Base-by-base conservation (phyloP, 2,113 vertebrate species). In the Neofelis nebulosa region DNA sequence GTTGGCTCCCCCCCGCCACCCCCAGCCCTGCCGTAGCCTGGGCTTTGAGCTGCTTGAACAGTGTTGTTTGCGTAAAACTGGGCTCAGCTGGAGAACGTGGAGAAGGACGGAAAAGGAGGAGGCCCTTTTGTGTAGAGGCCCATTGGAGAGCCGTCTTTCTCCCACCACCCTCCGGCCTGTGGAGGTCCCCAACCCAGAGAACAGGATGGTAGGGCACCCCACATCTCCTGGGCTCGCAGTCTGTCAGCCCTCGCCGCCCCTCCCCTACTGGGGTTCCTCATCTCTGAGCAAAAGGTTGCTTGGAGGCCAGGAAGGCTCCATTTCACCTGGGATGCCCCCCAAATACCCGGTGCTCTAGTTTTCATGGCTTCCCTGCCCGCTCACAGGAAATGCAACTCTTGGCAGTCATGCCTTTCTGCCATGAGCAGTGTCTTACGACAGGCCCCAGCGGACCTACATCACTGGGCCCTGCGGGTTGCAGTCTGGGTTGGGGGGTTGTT, bases 101-200 rank as follows among this genome's bases (percentile, higher is more conserved):
- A 98, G 98, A 98, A 98, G 97, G 96, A 98, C 98, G 96, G 98
- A 97, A 98, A 98, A 97, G 97, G 98, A 98, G 99, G 98, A 99
- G 99, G 99, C 98, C 98, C 98, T 99, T 99, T 99, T 99, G 99
- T 99, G 98, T 98, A 97, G 98, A 98, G 97, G 97, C 90, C 98
- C 98, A 98, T 99, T 99, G 98, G 98, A 95, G 55, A 10, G 97
- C 96, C 63, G 4, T 86, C 80, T 90, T 93, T 93, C 82, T 88
- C 81, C 50, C 96, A 96, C 82, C 71, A 57, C 94, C 88, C 89
- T 79, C 12, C 29, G n/a, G 91, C 25, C 65, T 48, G 25, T 19
- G n/a, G 79, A 55, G 68, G 52, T 27, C 97, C 96, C 97, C 96
- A 76, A 0, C 95, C 89, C 7, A 18, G 97, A 97, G 98, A 87